Evolutionary conservation across 2,113 vertebrate genomes (phyloP), one percentile per base, ranked within the genome.

Genomic region (Bubo blakistoni): DNA sequence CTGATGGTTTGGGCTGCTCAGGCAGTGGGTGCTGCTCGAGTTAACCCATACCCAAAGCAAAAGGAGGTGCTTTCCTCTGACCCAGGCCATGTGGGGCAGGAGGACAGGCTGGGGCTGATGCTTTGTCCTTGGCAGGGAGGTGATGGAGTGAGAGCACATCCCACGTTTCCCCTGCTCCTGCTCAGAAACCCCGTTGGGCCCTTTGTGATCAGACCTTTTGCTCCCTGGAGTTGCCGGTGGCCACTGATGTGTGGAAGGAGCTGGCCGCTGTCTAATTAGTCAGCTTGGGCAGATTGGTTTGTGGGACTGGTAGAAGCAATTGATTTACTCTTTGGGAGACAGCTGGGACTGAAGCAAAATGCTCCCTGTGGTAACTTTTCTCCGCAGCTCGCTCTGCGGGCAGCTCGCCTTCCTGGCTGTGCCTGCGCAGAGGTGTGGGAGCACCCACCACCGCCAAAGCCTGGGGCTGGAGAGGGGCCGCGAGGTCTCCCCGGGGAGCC

Each of bases 381-480:
- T 72, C 47, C 34, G n/a, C n/a, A n/a, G 5, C 3, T 6, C 16
- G n/a, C 59, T 47, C 51, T 47, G 27, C 0, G 1, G 26, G 34
- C 59, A 34, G 59, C 26, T 85, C 34, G 3, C 20, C 20, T 40
- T 46, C 49, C 17, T 3, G 70, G 40, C 57, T 42, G 46, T 27
- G 81, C 81, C 24, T 9, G 11, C 2, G 2, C 21, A 5, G 70
- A 21, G 46, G 18, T 3, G 36, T 14, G 47, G 10, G 69, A 36
- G 32, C 58, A 20, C 58, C 58, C 34, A 8, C 25, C 34, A 15
- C 18, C 46, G 4, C 81, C 81, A 16, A 6, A 36, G 32, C 38
- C 57, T 32, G 8, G 58, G 32, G 38, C 69, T 63, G 34, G 57
- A 25, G 67, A 42, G 34, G n/a, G n/a, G 15, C 71, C 27, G 18